These are phyloP conservation scores for Poeciliopsis gracilis DNA, from an alignment of 2,797 vertebrate species.

Conservation along the genomic window DNA sequence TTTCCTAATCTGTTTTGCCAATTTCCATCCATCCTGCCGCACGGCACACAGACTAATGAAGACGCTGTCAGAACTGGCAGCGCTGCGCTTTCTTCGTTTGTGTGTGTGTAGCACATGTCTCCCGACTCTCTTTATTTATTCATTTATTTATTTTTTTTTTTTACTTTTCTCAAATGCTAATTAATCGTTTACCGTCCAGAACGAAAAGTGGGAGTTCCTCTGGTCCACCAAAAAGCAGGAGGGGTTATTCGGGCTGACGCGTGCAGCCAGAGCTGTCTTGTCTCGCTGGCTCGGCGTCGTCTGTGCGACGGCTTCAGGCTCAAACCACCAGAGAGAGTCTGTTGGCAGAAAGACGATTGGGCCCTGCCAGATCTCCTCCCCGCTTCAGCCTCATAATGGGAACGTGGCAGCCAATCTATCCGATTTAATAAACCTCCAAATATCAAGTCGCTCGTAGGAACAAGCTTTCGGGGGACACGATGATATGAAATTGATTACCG, in stretches of 20 bases:
- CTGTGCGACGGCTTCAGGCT: constrained; percentile 36
- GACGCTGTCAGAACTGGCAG: neutral
- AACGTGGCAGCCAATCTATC: constrained; percentile 64
- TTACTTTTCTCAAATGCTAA: neutral
- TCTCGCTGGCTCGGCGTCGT: constrained; percentile 31
- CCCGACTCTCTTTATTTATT: neutral
- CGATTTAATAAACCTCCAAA: constrained; percentile 74
- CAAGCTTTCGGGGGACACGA: constrained; percentile 13
- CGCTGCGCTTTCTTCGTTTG: neutral
- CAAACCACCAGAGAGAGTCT: constrained; percentile 64
- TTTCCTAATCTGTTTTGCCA: neutral
- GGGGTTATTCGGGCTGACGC: constrained; percentile 13
- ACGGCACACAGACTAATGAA: neutral
- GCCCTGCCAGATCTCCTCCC: constrained; percentile 68
- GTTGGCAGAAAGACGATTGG: constrained; percentile 64
- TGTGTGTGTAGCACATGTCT: neutral
- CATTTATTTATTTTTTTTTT: no score
- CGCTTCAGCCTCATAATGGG: constrained; percentile 71
- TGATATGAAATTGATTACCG: constrained; percentile 23
- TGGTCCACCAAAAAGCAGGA: constrained; percentile 9
- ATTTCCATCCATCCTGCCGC: neutral
- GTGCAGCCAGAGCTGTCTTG: constrained; percentile 23
- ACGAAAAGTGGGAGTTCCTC: neutral
- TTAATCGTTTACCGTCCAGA: neutral
- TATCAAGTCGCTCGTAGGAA: constrained; percentile 55